Conservation (phyloP, 2,113 vertebrate genomes). For the Malurus cyaneus region DNA sequence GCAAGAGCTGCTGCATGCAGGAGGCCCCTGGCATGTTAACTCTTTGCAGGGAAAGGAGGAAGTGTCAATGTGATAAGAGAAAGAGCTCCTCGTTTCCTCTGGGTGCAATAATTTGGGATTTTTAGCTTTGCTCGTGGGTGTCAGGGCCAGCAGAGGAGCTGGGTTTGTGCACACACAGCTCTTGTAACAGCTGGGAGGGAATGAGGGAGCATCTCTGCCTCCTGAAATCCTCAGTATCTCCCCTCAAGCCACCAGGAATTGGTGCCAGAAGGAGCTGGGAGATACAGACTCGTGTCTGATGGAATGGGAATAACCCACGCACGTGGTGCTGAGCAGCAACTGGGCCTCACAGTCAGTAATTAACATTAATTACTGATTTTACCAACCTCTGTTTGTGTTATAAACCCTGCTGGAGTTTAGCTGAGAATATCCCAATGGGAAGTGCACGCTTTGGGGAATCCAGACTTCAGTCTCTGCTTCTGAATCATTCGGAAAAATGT, state of each 20-base stretch:
- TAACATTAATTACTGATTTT: not conserved
- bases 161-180: not conserved
- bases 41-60: not conserved
- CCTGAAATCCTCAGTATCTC: not conserved
- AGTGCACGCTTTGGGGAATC: accelerated
- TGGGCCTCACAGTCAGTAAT: not conserved
- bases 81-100: not conserved
- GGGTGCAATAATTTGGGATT: not conserved
- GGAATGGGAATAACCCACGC: not conserved
- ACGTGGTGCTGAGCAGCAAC: not conserved
- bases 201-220: not conserved
- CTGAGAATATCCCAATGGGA: not conserved
- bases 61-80: accelerated
- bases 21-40: not conserved
- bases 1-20: not conserved
- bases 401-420: not conserved
- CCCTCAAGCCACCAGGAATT: not conserved
- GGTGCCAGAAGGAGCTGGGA: not conserved
- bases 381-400: not conserved
- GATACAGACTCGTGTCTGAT: not conserved
- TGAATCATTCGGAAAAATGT: not conserved
- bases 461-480: not conserved
- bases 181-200: not conserved
- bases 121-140: not conserved
- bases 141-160: not conserved